Evolutionary conservation across 2,113 vertebrate genomes (phyloP).

Genomic region (Ramphastos sulfuratus): DNA sequence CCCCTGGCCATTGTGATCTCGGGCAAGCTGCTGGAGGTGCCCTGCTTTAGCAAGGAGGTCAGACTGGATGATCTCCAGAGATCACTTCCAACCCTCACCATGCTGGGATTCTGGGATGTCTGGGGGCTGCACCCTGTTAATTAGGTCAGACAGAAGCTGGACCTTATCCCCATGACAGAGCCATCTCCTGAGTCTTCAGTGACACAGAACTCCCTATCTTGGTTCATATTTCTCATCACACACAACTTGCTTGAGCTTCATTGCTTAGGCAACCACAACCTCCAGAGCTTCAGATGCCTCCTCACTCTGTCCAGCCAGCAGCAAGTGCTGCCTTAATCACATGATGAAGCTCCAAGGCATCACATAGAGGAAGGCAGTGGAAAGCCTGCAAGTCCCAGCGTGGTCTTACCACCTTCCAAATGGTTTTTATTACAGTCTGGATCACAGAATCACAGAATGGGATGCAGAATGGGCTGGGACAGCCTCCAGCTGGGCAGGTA

Average conservation of each 20-base stretch:
- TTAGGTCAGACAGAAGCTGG: neutral
- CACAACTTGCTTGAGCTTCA: neutral
- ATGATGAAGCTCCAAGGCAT: neutral
- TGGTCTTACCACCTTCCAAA: neutral
- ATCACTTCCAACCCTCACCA: too few relatives aligned
- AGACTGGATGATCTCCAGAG: neutral
- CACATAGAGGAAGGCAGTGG: neutral
- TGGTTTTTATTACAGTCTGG: neutral
- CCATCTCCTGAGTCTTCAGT: neutral
- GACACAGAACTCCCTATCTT: neutral
- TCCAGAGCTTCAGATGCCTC: neutral
- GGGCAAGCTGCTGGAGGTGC: neutral
- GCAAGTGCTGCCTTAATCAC: neutral
- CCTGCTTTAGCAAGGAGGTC: neutral
- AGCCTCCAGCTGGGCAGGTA: too few relatives aligned
- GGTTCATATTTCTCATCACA: neutral
- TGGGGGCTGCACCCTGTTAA: neutral
- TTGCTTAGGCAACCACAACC: neutral
- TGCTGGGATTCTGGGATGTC: neutral
- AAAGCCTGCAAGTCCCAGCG: neutral
- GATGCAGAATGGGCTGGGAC: too few relatives aligned
- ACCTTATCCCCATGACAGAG: neutral
- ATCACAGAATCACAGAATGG: too few relatives aligned
- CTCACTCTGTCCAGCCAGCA: neutral
- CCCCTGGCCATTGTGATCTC: too few relatives aligned